phyloP scores from a whole-genome alignment of 2,888 invertebrate genomes.

The Morpho deidamia region DNA sequence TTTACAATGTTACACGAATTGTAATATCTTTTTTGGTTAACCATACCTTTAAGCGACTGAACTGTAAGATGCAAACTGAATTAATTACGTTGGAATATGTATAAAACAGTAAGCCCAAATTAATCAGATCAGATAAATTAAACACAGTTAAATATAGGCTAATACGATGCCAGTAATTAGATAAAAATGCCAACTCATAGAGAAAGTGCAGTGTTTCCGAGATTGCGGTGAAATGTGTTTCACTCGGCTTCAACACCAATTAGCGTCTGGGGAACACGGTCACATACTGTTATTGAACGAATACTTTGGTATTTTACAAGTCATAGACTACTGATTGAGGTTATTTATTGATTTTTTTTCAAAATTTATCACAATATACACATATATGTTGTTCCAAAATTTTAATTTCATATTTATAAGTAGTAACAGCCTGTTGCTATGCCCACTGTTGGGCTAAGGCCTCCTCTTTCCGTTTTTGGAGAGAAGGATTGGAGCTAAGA shows the following conservation, averaged over 20 bases:
- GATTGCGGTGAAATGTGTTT: conserved; percentile 28
- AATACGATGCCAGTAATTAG: conserved; percentile 25
- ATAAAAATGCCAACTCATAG: conserved; percentile 31
- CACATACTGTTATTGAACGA: conserved; percentile 14
- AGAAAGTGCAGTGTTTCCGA: conserved; percentile 29
- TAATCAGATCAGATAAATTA: conserved; percentile 11
- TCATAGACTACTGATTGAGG: neutral
- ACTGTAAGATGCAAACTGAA: neutral
- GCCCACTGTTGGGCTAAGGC: no score
- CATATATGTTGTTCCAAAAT: no score
- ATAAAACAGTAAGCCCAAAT: conserved; percentile 7
- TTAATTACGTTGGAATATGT: conserved; percentile 8
- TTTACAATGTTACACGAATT: no score
- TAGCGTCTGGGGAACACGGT: conserved; percentile 21
- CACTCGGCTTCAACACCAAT: conserved; percentile 16
- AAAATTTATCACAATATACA: no score
- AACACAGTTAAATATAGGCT: conserved; percentile 21
- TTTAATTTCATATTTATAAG: no score
- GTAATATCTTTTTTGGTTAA: no score
- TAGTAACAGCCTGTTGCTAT: no score
- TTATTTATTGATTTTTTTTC: no score
- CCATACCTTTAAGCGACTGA: neutral
- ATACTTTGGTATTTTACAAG: neutral
- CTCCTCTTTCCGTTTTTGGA: no score
- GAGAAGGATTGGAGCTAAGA: no score